phyloP scores from a whole-genome alignment of 2,113 vertebrate species.

The Rhynchopsitta pachyrhyncha region DNA sequence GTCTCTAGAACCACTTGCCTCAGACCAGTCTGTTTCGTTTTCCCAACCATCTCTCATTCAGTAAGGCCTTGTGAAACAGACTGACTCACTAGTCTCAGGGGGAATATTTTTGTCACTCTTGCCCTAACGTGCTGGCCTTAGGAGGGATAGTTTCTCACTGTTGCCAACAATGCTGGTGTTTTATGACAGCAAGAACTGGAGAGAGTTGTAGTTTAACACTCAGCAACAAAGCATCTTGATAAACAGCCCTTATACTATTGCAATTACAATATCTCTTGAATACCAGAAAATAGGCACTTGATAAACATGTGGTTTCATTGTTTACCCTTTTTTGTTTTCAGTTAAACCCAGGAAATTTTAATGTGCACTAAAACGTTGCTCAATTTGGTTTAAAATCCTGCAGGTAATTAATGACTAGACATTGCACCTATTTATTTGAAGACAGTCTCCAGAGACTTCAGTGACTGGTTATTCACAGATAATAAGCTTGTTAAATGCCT shows the following conservation, averaged over 20 bases:
- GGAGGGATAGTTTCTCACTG: neutral
- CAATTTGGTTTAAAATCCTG: neutral
- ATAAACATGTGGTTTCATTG: slow-evolving; percentile 3
- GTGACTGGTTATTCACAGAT: neutral
- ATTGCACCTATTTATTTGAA: slow-evolving; percentile 12
- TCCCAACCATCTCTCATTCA: neutral
- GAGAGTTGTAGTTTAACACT: neutral
- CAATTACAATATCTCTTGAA: slow-evolving; percentile 1
- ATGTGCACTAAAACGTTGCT: neutral
- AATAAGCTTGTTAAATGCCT: neutral
- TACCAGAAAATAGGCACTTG: slow-evolving; percentile 1
- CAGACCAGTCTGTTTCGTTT: neutral
- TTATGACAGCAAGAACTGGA: neutral
- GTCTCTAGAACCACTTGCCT: neutral
- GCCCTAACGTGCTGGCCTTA: neutral
- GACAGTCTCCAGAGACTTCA: neutral
- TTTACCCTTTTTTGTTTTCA: neutral
- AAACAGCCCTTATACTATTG: neutral
- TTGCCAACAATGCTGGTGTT: neutral
- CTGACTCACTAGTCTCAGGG: neutral
- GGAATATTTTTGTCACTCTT: neutral
- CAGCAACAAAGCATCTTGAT: neutral
- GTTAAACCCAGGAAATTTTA: neutral
- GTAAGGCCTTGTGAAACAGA: neutral
- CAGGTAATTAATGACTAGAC: slow-evolving; percentile 12